Base-by-base conservation (phyloP, 2,113 vertebrate species). In the Capricornis sumatraensis region DNA sequence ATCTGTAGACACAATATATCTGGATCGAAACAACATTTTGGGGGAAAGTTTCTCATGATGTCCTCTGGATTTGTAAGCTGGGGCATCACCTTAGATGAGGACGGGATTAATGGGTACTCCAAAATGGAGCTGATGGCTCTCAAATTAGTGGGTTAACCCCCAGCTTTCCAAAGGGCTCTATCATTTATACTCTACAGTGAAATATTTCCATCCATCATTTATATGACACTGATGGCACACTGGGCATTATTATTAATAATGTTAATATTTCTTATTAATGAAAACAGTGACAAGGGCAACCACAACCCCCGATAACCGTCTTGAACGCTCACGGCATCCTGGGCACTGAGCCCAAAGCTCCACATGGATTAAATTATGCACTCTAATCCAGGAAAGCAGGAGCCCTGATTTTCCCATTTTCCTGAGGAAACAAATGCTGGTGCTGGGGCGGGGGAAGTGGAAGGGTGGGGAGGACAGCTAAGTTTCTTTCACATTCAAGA, bases 1-100 rank as follows among this genome's bases (percentile, higher is more conserved):
- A 82, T 86, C 93, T 40, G 27, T 9, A 89, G 96, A 97, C 45
- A 60, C 45, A 55, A 89, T 76, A 67, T 85, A 81, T 81, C 85
- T 82, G 58, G 71, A 33, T 96, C 0, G 1, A 79, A 94, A 76
- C n/a, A 52, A 14, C 60, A 27, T 21, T 92, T 95, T 58, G 27
- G 82, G 76, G 96, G 84, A 78, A 28, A 15, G 40, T 76, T 88
- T 96, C 81, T 88, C 33, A 4, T 55, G 85, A 4, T 50, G 21
- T 78, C 78, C 36, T 53, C 45, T 43, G 57, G 62, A 36, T 19
- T 43, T 47, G 1, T 28, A 81, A 74, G 23, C 71, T 2, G 15
- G n/a, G 47, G 47, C 52, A 64, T 76, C 83, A 45, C 0, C 0
- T 5, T 11, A 87, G 60, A 45, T 79, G 55, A 33, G 86, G 8